phyloP scores from a whole-genome alignment of 1,140 invertebrate species.

The Caerostris extrusa region DNA sequence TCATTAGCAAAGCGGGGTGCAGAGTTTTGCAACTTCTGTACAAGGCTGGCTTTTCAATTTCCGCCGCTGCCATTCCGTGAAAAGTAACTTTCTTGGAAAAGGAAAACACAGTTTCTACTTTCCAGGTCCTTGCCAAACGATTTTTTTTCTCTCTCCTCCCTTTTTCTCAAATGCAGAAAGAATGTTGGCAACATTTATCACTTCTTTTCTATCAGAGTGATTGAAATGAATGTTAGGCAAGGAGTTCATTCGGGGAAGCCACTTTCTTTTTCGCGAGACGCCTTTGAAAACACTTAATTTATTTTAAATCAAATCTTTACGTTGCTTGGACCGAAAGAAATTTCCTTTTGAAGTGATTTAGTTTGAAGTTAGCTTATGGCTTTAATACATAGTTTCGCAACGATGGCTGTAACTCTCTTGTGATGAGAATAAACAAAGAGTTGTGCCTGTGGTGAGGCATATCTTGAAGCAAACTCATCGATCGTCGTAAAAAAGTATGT shows the following conservation, averaged over 20 bases:
- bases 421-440: too few species aligned
- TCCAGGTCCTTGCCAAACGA: neutral
- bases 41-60: slow-evolving; percentile 72
- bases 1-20: slow-evolving; percentile 65
- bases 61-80: slow-evolving; percentile 45
- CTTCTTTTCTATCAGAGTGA: neutral
- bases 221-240: slow-evolving; percentile 45
- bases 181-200: slow-evolving; percentile 40
- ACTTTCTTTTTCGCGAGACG: neutral
- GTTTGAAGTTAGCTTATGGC: neutral
- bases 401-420: too few species aligned
- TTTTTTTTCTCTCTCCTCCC: neutral
- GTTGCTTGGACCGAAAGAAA: neutral
- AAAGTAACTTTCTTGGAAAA: slow-evolving; percentile 54
- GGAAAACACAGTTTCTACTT: slow-evolving; percentile 16
- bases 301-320: neutral
- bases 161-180: neutral
- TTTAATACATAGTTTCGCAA: too few species aligned
- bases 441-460: too few species aligned
- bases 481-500: too few species aligned
- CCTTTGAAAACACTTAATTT: neutral
- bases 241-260: neutral
- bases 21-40: slow-evolving; percentile 23
- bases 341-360: neutral
- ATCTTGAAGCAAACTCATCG: too few species aligned